A percentile compares a stretch with the other conserved stretches of the same genome.
These are phyloP conservation scores for Penaeus japonicus DNA, from an alignment of 1,140 invertebrate genomes.

Conservation along the genomic window DNA sequence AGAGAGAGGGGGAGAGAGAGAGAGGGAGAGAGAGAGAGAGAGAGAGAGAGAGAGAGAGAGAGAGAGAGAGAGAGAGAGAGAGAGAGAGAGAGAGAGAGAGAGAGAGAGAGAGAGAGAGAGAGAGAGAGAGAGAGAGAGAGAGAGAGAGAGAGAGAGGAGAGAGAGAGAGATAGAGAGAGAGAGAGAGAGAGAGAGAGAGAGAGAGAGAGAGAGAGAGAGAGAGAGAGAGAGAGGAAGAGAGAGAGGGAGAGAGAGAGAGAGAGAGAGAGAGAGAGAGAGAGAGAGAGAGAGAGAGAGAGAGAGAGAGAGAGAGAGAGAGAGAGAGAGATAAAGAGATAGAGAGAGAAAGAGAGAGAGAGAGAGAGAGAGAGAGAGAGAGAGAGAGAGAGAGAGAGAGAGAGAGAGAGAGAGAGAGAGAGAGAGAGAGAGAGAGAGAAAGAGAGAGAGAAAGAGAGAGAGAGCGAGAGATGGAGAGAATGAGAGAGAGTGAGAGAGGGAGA, in stretches of 20 bases:
- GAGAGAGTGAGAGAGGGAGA: constrained; percentile 2
- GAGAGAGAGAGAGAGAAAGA: background rate
- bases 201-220: background rate
- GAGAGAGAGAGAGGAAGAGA: no score
- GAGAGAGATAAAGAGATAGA: background rate
- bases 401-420: background rate
- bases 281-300: background rate
- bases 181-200: background rate
- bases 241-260: background rate
- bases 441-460: background rate
- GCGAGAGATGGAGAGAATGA: background rate
- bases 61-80: no score
- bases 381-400: background rate
- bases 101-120: no score
- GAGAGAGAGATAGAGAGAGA: background rate
- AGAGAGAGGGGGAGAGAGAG: background rate
- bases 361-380: background rate
- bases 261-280: background rate
- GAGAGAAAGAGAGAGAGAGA: background rate
- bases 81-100: no score
- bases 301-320: background rate
- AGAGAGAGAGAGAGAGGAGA: background rate
- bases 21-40: no score
- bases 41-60: no score
- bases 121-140: no score